These are phyloP conservation scores for Apteryx owenii DNA, from an alignment of 2,113 vertebrate species.

Conservation along the genomic window DNA sequence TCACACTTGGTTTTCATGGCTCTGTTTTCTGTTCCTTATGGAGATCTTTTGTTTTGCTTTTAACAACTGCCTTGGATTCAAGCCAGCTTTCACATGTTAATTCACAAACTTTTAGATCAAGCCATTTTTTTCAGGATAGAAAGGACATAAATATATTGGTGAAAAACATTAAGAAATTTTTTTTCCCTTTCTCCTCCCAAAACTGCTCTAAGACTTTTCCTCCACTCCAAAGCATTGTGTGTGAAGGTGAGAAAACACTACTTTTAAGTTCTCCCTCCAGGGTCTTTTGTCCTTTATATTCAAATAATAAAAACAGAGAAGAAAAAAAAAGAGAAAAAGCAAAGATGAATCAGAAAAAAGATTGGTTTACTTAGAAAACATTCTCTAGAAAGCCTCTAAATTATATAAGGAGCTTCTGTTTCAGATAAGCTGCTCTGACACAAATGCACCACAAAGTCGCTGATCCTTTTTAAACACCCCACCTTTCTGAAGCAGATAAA, in stretches of 20 bases:
- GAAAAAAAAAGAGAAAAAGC: neutral
- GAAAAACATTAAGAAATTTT: constrained; percentile 6
- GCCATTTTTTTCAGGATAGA: neutral
- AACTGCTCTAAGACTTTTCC: neutral
- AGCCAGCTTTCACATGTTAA: neutral
- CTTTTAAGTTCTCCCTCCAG: constrained; percentile 29
- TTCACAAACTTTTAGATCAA: neutral
- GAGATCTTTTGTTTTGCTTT: neutral
- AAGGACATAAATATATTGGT: neutral
- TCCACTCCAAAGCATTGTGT: neutral
- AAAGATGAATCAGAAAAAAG: neutral
- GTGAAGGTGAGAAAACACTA: constrained; percentile 44
- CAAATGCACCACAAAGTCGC: neutral
- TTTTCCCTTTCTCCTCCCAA: neutral
- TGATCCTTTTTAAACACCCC: neutral
- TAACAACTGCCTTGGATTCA: neutral
- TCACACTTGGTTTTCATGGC: neutral
- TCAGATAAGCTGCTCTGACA: neutral
- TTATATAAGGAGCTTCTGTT: neutral
- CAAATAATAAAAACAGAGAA: constrained; percentile 24
- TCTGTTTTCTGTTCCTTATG: neutral
- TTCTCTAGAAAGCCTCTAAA: neutral
- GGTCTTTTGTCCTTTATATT: constrained; percentile 24
- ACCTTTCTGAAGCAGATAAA: neutral
- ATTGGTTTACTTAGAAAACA: neutral